These are phyloP conservation scores for Lumbricus terrestris DNA, from an alignment of 2,888 invertebrate genomes.

Conservation along the genomic window DNA sequence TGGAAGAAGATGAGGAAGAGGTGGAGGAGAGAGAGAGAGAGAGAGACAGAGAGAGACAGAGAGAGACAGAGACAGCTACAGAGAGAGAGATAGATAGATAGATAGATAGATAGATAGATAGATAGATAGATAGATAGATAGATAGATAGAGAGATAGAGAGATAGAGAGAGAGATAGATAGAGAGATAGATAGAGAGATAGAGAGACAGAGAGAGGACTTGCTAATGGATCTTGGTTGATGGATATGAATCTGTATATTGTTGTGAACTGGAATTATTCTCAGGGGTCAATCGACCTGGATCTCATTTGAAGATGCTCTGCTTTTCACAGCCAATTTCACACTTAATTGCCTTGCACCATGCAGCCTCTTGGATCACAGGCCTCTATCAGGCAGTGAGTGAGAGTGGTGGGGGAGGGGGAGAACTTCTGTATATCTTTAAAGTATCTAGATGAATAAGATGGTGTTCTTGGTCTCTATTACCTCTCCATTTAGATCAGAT, in stretches of 20 bases:
- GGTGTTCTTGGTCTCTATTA: background rate
- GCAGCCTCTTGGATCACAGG: background rate
- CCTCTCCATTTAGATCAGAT: background rate
- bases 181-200: too few relatives aligned
- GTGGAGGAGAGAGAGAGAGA: background rate
- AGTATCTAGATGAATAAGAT: too few relatives aligned
- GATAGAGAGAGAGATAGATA: too few relatives aligned
- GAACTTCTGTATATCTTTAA: too few relatives aligned
- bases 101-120: too few relatives aligned
- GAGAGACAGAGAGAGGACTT: background rate
- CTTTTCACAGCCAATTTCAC: background rate
- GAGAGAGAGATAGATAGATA: too few relatives aligned
- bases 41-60: background rate
- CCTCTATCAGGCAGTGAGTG: background rate
- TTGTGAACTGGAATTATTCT: background rate
- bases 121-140: too few relatives aligned
- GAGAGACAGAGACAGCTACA: too few relatives aligned
- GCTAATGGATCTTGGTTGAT: background rate
- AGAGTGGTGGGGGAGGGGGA: too few relatives aligned
- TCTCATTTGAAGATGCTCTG: background rate
- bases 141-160: too few relatives aligned
- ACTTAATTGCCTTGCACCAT: conserved; percentile 3
- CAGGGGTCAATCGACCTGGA: background rate
- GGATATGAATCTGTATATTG: background rate
- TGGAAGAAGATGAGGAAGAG: background rate